Base-by-base conservation (phyloP, 2,888 invertebrate species). In the Drosophila silvestris region DNA sequence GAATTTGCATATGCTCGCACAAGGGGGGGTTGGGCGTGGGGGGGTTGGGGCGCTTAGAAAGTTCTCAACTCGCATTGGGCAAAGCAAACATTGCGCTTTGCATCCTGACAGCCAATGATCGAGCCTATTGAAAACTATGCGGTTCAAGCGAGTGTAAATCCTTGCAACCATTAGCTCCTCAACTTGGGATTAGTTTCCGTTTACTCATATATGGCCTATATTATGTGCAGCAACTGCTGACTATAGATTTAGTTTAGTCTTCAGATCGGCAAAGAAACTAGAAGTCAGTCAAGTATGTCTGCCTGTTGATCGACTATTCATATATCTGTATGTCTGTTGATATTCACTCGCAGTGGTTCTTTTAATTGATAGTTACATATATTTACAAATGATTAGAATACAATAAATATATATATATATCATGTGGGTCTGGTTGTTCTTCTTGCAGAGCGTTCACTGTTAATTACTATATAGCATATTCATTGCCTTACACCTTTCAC, bases 1-100 rank as follows among this genome's bases (percentile, higher is more conserved):
- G 85, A 71, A 85, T 87, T 82, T 87, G 87, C 87, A 87, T 85
- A 75, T 51, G 68, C 53, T 39, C 63, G 32, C 52, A 22, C 56
- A 57, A 32, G 76, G 68, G 47, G 47, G 47, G 9, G 26, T 4
- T 26, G 9, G 26, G 47, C 5, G 47, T 9, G 47, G 47, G 16
- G 14, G 16, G 35, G 35, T 35, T 35, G 35, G 47, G 14, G 72
- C 63, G 79, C 79, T 79, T 79, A 79, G 79, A 79, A 79, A 62
- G 39, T 30, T 35, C 76, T 72, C 69, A 37, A 26, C 53, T 72
- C 68, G 79, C 77, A 79, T 79, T 79, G 79, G 80, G 19, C 73
- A 50, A 41, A 32, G 22, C 58, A 52, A 59, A 59, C 22, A 39
- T 4, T 41, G 59, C 37, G 33, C 26, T 60, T 58, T 39, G 14